These are phyloP conservation scores for Tinamus guttatus DNA, from an alignment of 2,113 vertebrate species.

Conservation along the genomic window DNA sequence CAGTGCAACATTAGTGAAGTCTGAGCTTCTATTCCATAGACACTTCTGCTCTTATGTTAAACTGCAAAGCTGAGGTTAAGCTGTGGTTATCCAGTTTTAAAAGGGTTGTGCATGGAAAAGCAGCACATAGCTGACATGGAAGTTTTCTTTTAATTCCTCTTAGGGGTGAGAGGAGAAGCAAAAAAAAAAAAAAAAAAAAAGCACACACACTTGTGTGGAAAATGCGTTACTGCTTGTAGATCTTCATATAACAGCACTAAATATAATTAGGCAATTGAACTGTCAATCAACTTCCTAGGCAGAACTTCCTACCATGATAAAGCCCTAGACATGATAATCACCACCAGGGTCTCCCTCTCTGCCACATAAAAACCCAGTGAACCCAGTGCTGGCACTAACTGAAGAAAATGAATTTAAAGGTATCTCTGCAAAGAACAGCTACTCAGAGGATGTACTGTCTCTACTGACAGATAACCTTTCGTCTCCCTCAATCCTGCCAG, in stretches of 20 bases:
- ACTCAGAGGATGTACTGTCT: neutral
- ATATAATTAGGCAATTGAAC: neutral
- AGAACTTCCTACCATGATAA: neutral
- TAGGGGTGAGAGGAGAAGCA: neutral
- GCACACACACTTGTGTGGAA: neutral
- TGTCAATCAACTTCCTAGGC: neutral
- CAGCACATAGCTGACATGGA: neutral
- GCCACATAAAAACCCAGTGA: neutral
- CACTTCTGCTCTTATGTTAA: accelerated
- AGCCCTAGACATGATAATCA: neutral
- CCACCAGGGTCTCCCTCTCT: neutral
- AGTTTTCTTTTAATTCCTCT: neutral
- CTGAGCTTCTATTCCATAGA: neutral
- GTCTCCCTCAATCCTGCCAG: neutral
- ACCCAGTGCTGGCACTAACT: neutral
- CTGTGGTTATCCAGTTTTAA: neutral
- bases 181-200: neutral
- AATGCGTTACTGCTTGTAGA: neutral
- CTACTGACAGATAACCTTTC: neutral
- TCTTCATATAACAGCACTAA: neutral
- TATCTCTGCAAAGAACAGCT: neutral
- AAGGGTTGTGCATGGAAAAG: neutral
- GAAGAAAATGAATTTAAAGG: neutral
- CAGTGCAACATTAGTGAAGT: neutral
- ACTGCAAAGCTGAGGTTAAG: neutral